Percentiles rank a stretch among this genome's conserved stretches.
Conservation (phyloP, 2,797 vertebrate genomes). For the Muscicapa striata region DNA sequence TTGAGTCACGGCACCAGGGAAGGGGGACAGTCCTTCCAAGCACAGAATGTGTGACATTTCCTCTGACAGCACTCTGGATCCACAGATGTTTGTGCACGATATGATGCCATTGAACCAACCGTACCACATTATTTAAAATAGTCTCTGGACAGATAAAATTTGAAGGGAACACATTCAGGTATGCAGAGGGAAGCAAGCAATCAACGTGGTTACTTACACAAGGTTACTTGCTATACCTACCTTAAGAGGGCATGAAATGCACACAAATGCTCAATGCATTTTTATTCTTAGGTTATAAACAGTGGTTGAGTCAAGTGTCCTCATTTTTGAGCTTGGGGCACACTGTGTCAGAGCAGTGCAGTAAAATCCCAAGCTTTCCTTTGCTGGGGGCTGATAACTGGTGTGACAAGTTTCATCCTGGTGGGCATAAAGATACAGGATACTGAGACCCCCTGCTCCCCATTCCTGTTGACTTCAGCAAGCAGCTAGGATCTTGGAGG, state of each 20-base stretch:
- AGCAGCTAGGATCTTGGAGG: constrained; percentile 25
- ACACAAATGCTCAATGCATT: constrained; percentile 48
- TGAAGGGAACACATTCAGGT: neutral
- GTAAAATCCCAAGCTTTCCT: neutral
- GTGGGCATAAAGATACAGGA: neutral
- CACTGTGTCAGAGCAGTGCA: accelerated
- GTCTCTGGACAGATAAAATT: neutral
- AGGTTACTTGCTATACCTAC: constrained; percentile 63
- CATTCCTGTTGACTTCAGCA: constrained; percentile 15
- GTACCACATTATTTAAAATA: neutral
- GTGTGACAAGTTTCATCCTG: neutral
- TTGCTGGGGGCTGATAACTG: neutral
- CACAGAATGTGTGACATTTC: neutral
- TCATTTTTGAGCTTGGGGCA: neutral
- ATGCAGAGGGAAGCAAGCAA: neutral
- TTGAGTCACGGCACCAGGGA: constrained; percentile 24
- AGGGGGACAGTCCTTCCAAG: neutral
- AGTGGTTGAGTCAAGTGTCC: neutral
- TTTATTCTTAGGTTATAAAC: constrained; percentile 25
- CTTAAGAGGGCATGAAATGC: constrained; percentile 72
- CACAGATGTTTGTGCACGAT: neutral
- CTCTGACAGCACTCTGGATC: neutral
- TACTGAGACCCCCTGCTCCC: neutral
- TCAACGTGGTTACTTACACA: neutral
- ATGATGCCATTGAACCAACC: neutral